Evolutionary conservation across 2,113 vertebrate genomes (phyloP), one percentile per base, ranked within the genome.

Genomic region (Pollimyrus isidori): DNA sequence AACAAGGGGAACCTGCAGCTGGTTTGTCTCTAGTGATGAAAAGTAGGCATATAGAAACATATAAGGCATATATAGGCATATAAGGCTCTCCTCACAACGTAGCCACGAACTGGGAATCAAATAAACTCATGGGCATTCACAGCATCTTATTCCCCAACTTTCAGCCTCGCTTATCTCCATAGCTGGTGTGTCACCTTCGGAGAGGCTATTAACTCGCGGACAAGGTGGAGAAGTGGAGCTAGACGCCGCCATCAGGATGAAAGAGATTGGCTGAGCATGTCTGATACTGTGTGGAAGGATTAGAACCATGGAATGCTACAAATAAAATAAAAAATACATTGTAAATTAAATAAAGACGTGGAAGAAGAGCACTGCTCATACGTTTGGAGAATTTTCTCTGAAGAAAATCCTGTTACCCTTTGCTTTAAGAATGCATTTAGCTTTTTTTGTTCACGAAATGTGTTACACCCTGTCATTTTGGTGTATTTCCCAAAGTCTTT

Each of bases 181-280:
- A 62, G 88, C 89, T 91, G 92, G 90, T 2, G 39, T 90, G 89
- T 88, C 76, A 86, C 85, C 52, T 73, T 93, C 53, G 89, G 90
- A 86, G 89, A 92, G 88, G 90, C 86, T 73, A 58, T 48, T 90
- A 89, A 91, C 89, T 86, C 73, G 87, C 89, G 93, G 91, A 92
- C 91, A 91, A 91, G 89, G 89, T 69, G 86, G n/a, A 89, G 35
- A 17, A 19, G 26, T 50, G 84, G 26, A 3, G 69, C 83, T 2
- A 90, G 89, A 87, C 48, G 46, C 82, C 69, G 87, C 88, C 86
- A 89, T 87, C 87, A 17, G 85, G 23, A 26, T 52, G 53, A 58
- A 91, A 90, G 82, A 42, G n/a, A 30, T 49, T 7, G 13, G 11
- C 23, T 46, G 82, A 86, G 42, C 50, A 69, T 69, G 39, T 86